Base-by-base conservation (phyloP, 2,888 invertebrate species). In the Pycnomerus fuliginosus region DNA sequence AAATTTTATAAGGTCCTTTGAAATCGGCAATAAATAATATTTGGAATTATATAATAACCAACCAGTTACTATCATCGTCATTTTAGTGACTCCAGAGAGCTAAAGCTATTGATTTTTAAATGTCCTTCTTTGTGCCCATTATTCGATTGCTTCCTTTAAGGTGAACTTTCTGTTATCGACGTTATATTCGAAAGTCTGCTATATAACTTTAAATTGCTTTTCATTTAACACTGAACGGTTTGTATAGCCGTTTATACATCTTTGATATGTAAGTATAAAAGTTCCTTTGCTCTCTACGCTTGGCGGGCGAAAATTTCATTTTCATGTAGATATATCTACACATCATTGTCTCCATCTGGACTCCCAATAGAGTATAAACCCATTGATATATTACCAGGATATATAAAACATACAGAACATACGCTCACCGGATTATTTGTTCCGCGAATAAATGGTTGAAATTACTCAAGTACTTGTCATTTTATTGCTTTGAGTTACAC, bases 31-130 rank as follows among this genome's bases (percentile, higher is more conserved):
- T n/a, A n/a, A n/a, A n/a, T n/a, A n/a, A n/a, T n/a, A n/a, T n/a
- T n/a, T n/a, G n/a, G n/a, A n/a, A n/a, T n/a, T n/a, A n/a, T n/a
- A n/a, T n/a, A n/a, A n/a, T n/a, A n/a, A n/a, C n/a, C n/a, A n/a
- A n/a, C n/a, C n/a, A n/a, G n/a, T n/a, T n/a, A n/a, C n/a, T n/a
- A n/a, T n/a, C n/a, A n/a, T n/a, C n/a, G n/a, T n/a, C n/a, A n/a
- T n/a, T n/a, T n/a, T n/a, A n/a, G n/a, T n/a, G n/a, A n/a, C n/a
- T n/a, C n/a, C n/a, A n/a, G n/a, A n/a, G n/a, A n/a, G n/a, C n/a
- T n/a, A n/a, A n/a, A n/a, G n/a, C 29, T 34, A 44, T 44, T 39
- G 44, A 44, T 44, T 44, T 44, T 44, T 38, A 38, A 44, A 39
- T 38, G 38, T 23, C 24, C 31, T 44, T 38, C 44, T 39, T 44